phyloP scores from a whole-genome alignment of 1,140 invertebrate genomes.

The Heliothis virescens region DNA sequence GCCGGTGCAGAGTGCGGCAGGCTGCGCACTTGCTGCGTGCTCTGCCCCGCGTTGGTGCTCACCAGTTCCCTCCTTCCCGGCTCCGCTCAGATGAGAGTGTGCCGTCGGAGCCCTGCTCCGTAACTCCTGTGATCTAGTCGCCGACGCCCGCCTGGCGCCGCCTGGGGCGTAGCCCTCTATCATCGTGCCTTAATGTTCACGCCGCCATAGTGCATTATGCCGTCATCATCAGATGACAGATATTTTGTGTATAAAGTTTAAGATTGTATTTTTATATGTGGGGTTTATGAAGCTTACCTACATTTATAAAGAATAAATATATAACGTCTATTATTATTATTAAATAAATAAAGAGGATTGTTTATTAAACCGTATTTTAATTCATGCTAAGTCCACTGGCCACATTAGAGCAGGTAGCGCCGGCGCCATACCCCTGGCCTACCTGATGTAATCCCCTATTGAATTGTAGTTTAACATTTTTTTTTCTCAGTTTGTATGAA shows the following conservation, averaged over 20 bases:
- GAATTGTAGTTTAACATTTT: slow-evolving; percentile 27
- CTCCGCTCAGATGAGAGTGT: slow-evolving; percentile 79
- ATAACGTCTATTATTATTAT: slow-evolving; percentile 80
- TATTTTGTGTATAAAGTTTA: slow-evolving; percentile 85
- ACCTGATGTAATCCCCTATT: slow-evolving; percentile 65
- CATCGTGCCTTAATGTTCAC: slow-evolving; percentile 83
- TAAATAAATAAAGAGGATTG: slow-evolving; percentile 83
- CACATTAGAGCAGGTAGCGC: slow-evolving; percentile 77
- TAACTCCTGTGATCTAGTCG: slow-evolving; percentile 84
- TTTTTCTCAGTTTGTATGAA: neutral
- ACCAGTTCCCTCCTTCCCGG: slow-evolving; percentile 69
- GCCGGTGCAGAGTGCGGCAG: slow-evolving; percentile 75
- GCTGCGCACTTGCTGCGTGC: slow-evolving; percentile 71
- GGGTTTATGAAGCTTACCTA: slow-evolving; percentile 81
- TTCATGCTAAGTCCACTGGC: slow-evolving; percentile 4
- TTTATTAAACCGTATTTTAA: slow-evolving; percentile 75
- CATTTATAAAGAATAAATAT: slow-evolving; percentile 81
- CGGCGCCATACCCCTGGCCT: slow-evolving; percentile 65
- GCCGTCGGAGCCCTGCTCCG: slow-evolving; percentile 72
- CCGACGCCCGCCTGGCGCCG: slow-evolving; percentile 81
- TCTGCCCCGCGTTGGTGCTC: slow-evolving; percentile 70
- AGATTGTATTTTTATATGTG: slow-evolving; percentile 85
- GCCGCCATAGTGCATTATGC: slow-evolving; percentile 84
- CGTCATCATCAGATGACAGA: slow-evolving; percentile 74
- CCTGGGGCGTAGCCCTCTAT: slow-evolving; percentile 82